These are phyloP conservation scores for Urocitellus parryii DNA, from an alignment of 2,113 vertebrate species.

Conservation along the genomic window DNA sequence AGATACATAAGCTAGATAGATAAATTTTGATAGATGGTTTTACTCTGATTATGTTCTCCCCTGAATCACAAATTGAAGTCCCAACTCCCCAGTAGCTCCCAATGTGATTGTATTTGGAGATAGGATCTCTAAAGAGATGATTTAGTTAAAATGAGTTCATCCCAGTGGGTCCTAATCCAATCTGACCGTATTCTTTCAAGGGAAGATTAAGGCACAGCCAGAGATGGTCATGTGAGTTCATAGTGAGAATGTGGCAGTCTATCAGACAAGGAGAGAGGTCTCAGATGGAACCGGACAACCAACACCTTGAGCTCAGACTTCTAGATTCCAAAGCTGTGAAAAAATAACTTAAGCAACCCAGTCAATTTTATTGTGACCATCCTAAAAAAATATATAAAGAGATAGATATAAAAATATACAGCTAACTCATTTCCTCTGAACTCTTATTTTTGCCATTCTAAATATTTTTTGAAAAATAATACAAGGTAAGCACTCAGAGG, in stretches of 20 bases:
- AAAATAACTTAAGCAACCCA: not conserved
- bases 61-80: not conserved
- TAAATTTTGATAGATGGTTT: not conserved
- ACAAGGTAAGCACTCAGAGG: too few relatives aligned
- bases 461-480: slow-evolving; percentile 26
- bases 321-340: not conserved
- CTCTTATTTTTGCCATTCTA: not conserved
- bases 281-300: not conserved
- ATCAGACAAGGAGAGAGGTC: not conserved
- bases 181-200: not conserved
- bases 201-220: not conserved
- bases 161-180: not conserved
- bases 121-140: not conserved
- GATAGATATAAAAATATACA: too few relatives aligned
- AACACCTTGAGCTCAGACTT: not conserved
- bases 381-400: not conserved
- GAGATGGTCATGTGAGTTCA: not conserved
- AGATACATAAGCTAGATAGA: not conserved
- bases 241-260: rapidly evolving
- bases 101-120: not conserved
- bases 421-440: not conserved
- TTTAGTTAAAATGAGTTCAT: not conserved
- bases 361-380: not conserved
- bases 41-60: not conserved
- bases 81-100: not conserved